Conservation (phyloP, 2,888 invertebrate genomes). For the Cantharis rustica region DNA sequence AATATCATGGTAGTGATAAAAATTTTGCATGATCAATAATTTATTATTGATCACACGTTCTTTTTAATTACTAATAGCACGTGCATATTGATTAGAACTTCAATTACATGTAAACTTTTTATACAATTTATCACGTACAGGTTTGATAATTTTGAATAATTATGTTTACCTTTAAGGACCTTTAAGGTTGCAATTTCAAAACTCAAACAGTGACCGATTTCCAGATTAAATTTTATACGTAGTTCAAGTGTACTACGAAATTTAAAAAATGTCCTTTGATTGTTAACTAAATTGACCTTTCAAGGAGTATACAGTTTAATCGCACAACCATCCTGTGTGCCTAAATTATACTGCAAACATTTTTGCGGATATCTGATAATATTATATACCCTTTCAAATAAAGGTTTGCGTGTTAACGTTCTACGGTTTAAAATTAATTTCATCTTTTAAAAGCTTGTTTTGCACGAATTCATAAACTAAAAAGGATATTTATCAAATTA, state of each 20-base stretch:
- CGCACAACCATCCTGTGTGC: neutral
- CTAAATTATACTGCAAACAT: neutral
- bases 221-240: neutral
- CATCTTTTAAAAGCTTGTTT: neutral
- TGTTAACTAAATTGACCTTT: neutral
- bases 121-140: neutral
- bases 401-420: neutral
- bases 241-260: neutral
- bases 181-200: neutral
- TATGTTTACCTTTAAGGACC: neutral
- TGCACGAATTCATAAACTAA: neutral
- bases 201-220: neutral
- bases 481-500: neutral
- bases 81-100: neutral
- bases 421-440: neutral
- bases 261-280: neutral
- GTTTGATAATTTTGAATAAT: neutral
- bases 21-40: neutral
- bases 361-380: neutral
- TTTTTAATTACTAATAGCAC: neutral
- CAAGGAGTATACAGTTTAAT: neutral
- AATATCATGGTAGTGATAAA: neutral
- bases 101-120: neutral
- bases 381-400: neutral
- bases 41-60: neutral